A percentile compares a stretch with the other conserved stretches of the same genome.
These are phyloP conservation scores for Drosophila seguyi DNA, from an alignment of 1,140 invertebrate species.

Conservation along the genomic window DNA sequence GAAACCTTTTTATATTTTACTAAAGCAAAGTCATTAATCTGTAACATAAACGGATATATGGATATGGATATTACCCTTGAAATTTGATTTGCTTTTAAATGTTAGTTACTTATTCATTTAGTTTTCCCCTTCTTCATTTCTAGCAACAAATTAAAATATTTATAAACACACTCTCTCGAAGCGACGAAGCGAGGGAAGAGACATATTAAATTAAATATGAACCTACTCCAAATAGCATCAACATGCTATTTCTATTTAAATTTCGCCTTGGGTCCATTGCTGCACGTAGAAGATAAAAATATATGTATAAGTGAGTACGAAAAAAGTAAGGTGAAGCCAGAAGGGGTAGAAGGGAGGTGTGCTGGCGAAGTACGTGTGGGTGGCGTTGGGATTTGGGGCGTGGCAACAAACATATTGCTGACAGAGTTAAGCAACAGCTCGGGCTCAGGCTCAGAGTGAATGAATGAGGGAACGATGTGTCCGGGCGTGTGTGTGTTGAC, in stretches of 20 bases:
- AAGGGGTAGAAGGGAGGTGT: background rate
- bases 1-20: background rate
- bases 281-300: constrained; percentile 78
- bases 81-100: background rate
- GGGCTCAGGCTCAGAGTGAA: constrained; percentile 43
- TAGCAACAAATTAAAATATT: constrained; percentile 73
- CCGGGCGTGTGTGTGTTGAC: constrained; percentile 36
- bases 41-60: too few relatives aligned
- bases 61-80: too few relatives aligned
- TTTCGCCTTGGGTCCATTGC: constrained; percentile 69
- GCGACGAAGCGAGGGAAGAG: constrained; percentile 8
- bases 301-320: constrained; percentile 42
- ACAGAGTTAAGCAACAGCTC: constrained; percentile 67
- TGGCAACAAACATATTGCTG: constrained; percentile 76
- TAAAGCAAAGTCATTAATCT: background rate
- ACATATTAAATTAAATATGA: constrained; percentile 81
- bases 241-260: constrained; percentile 81
- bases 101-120: constrained; percentile 8
- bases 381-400: constrained; percentile 37
- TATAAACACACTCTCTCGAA: constrained; percentile 29
- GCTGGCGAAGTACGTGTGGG: constrained; percentile 37
- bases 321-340: constrained; percentile 4
- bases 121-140: background rate
- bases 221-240: constrained; percentile 79
- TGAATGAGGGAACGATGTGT: constrained; percentile 58